phyloP scores from a whole-genome alignment of 2,113 vertebrate species.

The Lophochroa leadbeateri region DNA sequence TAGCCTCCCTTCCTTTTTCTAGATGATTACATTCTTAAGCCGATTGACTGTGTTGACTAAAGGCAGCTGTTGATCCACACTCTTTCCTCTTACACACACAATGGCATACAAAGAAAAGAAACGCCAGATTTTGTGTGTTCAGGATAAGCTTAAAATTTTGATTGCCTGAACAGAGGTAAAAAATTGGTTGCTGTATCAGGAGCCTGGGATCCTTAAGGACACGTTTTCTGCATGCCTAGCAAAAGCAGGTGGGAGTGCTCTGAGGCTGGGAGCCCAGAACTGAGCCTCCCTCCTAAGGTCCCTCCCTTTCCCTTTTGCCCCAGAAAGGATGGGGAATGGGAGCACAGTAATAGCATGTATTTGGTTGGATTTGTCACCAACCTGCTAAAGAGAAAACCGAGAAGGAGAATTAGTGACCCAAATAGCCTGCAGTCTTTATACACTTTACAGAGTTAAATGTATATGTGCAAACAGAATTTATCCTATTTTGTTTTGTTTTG shows the following conservation, averaged over 20 bases:
- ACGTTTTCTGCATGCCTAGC: neutral
- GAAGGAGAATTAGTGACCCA: neutral
- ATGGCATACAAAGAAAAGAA: neutral
- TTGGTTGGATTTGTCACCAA: neutral
- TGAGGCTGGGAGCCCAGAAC: neutral
- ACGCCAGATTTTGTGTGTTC: neutral
- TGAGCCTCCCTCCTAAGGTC: neutral
- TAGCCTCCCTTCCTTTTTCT: conserved; percentile 22
- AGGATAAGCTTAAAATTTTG: conserved; percentile 5
- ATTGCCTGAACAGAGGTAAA: neutral
- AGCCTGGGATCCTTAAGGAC: neutral
- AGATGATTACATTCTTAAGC: conserved; percentile 55
- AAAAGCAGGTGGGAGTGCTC: neutral
- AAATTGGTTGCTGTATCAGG: neutral
- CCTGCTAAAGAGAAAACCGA: neutral
- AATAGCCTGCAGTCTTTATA: neutral
- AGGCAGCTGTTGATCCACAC: conserved; percentile 53
- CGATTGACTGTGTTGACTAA: conserved; percentile 33
- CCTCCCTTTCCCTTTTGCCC: neutral
- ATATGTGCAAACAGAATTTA: neutral
- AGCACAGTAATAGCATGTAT: no score
- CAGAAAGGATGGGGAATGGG: neutral
- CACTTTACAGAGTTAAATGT: neutral
- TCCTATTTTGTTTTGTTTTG: neutral
- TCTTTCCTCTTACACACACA: conserved; percentile 42